These are phyloP conservation scores for Plemyria rubiginata DNA, from an alignment of 2,888 invertebrate genomes.

Conservation along the genomic window DNA sequence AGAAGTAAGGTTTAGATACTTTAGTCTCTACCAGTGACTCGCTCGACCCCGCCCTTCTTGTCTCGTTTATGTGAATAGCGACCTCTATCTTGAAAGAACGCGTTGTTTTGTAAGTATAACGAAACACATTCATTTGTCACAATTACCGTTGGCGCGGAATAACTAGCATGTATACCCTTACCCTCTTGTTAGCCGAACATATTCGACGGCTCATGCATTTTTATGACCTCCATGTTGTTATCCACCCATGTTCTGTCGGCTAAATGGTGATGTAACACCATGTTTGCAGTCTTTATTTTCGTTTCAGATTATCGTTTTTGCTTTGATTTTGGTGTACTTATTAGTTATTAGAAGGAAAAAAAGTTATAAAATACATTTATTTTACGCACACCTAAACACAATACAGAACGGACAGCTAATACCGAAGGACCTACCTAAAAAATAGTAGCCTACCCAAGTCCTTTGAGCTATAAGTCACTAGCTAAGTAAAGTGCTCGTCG, in stretches of 20 bases:
- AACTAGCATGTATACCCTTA: slow-evolving; percentile 58
- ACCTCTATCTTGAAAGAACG: slow-evolving; percentile 14
- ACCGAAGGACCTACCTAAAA: too few relatives aligned
- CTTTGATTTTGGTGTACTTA: too few relatives aligned
- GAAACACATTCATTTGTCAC: slow-evolving; percentile 76
- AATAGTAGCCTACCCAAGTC: too few relatives aligned
- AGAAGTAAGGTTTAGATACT: too few relatives aligned
- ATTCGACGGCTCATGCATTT: slow-evolving; percentile 78
- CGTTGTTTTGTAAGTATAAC: slow-evolving; percentile 55
- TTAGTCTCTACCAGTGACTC: too few relatives aligned
- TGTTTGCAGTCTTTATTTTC: slow-evolving; percentile 9
- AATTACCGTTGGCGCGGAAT: slow-evolving; percentile 82
- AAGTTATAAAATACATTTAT: too few relatives aligned
- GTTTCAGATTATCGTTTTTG: neutral
- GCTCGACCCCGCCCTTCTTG: neutral
- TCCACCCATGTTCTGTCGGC: slow-evolving; percentile 72
- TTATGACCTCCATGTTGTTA: slow-evolving; percentile 77
- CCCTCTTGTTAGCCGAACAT: slow-evolving; percentile 75
- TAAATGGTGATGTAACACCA: slow-evolving; percentile 28
- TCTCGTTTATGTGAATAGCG: slow-evolving; percentile 32
- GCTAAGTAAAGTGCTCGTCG: too few relatives aligned
- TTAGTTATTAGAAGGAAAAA: too few relatives aligned
- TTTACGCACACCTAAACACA: too few relatives aligned
- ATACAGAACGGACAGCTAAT: too few relatives aligned
- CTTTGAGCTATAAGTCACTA: too few relatives aligned